These are phyloP conservation scores for Diloba caeruleocephala DNA, from an alignment of 2,888 invertebrate genomes.

Conservation along the genomic window DNA sequence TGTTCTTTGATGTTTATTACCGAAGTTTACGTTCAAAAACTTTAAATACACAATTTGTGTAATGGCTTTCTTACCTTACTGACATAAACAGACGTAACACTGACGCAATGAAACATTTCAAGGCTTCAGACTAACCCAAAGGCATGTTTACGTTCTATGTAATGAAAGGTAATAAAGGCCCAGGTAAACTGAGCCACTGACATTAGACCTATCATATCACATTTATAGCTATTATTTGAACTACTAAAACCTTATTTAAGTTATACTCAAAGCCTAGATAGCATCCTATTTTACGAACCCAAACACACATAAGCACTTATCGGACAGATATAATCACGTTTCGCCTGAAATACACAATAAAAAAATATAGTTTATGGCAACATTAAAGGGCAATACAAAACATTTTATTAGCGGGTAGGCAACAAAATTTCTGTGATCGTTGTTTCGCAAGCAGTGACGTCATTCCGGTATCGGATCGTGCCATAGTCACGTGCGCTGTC, in stretches of 20 bases:
- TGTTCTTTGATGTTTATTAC: too few relatives aligned
- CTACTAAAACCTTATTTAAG: too few relatives aligned
- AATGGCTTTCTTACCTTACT: too few relatives aligned
- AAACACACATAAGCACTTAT: slow-evolving; percentile 17
- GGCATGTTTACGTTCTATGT: too few relatives aligned
- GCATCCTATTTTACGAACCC: slow-evolving; percentile 4
- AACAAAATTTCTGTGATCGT: slow-evolving; percentile 53
- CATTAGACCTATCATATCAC: neutral
- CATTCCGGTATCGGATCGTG: slow-evolving; percentile 25
- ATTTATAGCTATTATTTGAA: slow-evolving; percentile 19
- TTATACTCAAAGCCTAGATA: too few relatives aligned
- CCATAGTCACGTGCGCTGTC: slow-evolving; percentile 32
- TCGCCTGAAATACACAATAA: slow-evolving; percentile 24
- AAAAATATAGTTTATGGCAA: slow-evolving; percentile 40
- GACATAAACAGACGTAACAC: too few relatives aligned
- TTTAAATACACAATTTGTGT: too few relatives aligned
- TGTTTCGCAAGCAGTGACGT: slow-evolving; percentile 30
- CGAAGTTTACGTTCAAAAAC: too few relatives aligned
- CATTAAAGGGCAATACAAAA: slow-evolving; percentile 46
- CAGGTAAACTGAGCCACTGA: neutral
- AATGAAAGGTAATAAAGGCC: too few relatives aligned
- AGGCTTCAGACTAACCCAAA: too few relatives aligned
- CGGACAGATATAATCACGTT: slow-evolving; percentile 36
- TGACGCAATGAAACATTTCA: too few relatives aligned
- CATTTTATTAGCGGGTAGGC: slow-evolving; percentile 49